Evolutionary conservation across 2,113 vertebrate genomes (phyloP), one percentile per base, ranked within the genome.

Genomic region (Etheostoma spectabile): DNA sequence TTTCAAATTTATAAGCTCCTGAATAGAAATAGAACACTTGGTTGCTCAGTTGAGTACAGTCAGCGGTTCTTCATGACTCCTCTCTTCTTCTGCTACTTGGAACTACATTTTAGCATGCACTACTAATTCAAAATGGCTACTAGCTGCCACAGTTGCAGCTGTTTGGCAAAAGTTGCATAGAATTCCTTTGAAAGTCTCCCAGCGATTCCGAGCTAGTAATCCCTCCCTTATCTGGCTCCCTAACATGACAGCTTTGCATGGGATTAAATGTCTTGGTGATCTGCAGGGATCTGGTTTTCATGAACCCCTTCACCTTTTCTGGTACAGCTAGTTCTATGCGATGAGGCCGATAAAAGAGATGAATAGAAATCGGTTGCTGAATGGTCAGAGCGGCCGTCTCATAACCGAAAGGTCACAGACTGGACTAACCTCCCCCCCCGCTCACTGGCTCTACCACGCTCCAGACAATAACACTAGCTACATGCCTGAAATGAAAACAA

Each of bases 351-450:
- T 59, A 38, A 63, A 75, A 33, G 12, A 48, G 35, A 70, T 67
- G 48, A 70, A 68, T 62, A 59, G 69, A 35, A 5, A 72, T 73
- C 49, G 48, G 49, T 46, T 53, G 53, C 49, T 67, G 56, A 71
- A 48, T 68, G 61, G 21, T 65, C 51, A 59, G 19, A 76, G 72
- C 16, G 24, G 5, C 57, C 38, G 57, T 27, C 16, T 51, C 46
- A 4, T 5, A 66, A 38, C 48, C 30, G 38, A 63, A 64, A 77
- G 67, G 67, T 72, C 74, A 72, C 46, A n/a, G n/a, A n/a, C n/a
- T n/a, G n/a, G n/a, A n/a, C n/a, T n/a, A n/a, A n/a, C n/a, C n/a
- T n/a, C n/a, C 27, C 27, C 27, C 15, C 30, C 16, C 35, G 19
- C 33, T 38, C 63, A 2, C 21, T 46, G 22, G 74, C 35, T 21